phyloP scores from a whole-genome alignment of 2,113 vertebrate species.

The Apteryx owenii region DNA sequence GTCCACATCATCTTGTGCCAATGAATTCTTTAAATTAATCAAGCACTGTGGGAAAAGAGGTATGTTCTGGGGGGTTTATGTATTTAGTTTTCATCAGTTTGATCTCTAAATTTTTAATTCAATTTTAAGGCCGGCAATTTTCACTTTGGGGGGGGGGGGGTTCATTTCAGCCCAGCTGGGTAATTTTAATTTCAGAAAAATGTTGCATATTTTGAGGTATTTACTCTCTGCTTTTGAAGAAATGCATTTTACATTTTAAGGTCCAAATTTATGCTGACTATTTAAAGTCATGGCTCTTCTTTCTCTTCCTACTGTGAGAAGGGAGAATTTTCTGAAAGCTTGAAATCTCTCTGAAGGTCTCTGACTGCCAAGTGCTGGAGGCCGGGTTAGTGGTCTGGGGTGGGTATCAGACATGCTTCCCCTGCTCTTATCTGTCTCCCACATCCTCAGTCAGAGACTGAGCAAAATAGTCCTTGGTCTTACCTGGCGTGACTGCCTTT shows the following conservation, averaged over 20 bases:
- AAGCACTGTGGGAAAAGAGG: neutral
- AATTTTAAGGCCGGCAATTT: neutral
- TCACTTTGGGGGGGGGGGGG: too few species aligned
- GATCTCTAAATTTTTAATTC: neutral
- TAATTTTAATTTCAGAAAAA: neutral
- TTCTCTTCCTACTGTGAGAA: neutral
- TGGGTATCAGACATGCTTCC: accelerated
- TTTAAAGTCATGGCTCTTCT: neutral
- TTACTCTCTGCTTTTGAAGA: conserved; percentile 14
- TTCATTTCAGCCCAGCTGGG: neutral
- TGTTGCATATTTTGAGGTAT: neutral
- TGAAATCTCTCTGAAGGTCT: neutral
- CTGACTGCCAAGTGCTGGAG: neutral
- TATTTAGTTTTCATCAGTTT: neutral
- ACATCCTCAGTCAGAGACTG: accelerated
- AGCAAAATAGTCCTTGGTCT: neutral
- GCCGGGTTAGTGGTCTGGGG: neutral
- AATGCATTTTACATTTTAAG: neutral
- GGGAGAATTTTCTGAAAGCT: neutral
- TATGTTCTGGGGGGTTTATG: too few species aligned
- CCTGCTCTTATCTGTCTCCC: neutral
- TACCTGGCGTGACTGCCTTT: neutral
- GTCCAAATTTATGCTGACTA: neutral
- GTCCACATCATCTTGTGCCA: neutral
- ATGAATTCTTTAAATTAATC: neutral